phyloP scores from a whole-genome alignment of 2,888 invertebrate genomes.

The Sarcophaga caerulescens region DNA sequence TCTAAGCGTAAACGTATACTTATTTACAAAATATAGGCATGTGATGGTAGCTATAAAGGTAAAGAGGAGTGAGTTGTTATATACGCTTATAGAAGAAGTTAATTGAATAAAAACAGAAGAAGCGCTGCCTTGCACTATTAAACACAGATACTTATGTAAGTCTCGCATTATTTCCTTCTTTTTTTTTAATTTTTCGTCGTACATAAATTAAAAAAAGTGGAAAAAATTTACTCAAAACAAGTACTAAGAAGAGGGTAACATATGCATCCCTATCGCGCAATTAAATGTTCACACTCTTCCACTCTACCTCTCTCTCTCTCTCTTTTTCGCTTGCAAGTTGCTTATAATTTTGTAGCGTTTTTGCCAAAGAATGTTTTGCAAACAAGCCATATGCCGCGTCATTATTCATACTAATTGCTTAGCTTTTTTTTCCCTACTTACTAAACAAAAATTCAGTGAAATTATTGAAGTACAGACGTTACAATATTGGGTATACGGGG shows the following conservation, averaged over 20 bases:
- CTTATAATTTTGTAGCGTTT: conserved; percentile 11
- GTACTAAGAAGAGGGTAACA: conserved; percentile 48
- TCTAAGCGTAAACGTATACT: conserved; percentile 36
- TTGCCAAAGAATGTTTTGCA: conserved; percentile 57
- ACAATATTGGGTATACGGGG: conserved; percentile 36
- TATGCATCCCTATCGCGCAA: conserved; percentile 62
- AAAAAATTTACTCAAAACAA: conserved; percentile 43
- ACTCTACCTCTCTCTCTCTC: background rate
- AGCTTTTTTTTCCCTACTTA: conserved; percentile 31
- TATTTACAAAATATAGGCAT: background rate
- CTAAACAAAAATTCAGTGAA: conserved; percentile 26
- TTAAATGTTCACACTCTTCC: conserved; percentile 52
- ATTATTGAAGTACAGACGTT: conserved; percentile 49
- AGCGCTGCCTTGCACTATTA: conserved; percentile 56
- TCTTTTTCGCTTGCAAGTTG: conserved; percentile 31
- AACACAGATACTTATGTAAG: conserved; percentile 36
- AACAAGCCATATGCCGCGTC: conserved; percentile 65
- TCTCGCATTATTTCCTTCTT: background rate
- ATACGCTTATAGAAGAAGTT: conserved; percentile 36
- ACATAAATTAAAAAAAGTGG: background rate
- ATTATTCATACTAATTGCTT: conserved; percentile 66
- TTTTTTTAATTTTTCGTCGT: background rate
- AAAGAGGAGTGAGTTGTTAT: too few relatives aligned
- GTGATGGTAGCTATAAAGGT: too few relatives aligned
- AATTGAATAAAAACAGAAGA: conserved; percentile 66